Percentiles rank a stretch among this genome's conserved stretches.
Evolutionary conservation across 2,888 invertebrate species (phyloP).

Genomic region (Aspidiotus destructor): DNA sequence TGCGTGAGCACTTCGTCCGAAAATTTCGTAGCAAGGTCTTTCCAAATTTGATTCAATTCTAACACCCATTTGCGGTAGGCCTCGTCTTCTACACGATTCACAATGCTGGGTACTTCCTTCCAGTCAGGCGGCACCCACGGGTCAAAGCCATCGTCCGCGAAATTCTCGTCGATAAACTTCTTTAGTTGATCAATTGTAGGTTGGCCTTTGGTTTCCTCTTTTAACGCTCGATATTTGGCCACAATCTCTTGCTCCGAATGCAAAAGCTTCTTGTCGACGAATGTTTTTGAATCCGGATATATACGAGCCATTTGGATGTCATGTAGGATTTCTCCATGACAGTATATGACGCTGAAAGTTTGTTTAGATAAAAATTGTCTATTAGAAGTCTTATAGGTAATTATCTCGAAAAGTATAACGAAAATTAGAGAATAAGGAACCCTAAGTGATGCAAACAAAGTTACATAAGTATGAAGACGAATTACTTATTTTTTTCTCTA

Average conservation of each 20-base stretch:
- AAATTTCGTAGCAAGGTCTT: constrained; percentile 49
- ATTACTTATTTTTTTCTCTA: too few relatives aligned
- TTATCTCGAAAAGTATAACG: too few relatives aligned
- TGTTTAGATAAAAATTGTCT: too few relatives aligned
- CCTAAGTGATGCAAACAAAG: too few relatives aligned
- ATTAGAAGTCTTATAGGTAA: too few relatives aligned
- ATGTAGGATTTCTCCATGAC: constrained; percentile 62
- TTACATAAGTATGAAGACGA: too few relatives aligned
- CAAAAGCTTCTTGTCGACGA: constrained; percentile 66
- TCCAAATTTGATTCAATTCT: constrained; percentile 40
- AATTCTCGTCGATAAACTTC: constrained; percentile 50
- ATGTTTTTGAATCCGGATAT: constrained; percentile 67
- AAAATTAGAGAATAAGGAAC: too few relatives aligned
- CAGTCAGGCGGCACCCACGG: constrained; percentile 39
- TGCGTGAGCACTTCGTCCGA: constrained; percentile 39
- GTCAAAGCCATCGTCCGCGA: constrained; percentile 39
- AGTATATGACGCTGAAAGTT: constrained; percentile 55
- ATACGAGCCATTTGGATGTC: constrained; percentile 58
- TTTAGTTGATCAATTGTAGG: constrained; percentile 28
- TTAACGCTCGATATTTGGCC: constrained; percentile 32
- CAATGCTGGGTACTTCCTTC: constrained; percentile 41
- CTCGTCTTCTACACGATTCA: constrained; percentile 42
- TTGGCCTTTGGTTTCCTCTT: constrained; percentile 24
- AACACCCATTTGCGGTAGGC: constrained; percentile 42
- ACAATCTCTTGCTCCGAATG: constrained; percentile 36